phyloP scores from a whole-genome alignment of 2,113 vertebrate species.

The Pollachius pollachius region DNA sequence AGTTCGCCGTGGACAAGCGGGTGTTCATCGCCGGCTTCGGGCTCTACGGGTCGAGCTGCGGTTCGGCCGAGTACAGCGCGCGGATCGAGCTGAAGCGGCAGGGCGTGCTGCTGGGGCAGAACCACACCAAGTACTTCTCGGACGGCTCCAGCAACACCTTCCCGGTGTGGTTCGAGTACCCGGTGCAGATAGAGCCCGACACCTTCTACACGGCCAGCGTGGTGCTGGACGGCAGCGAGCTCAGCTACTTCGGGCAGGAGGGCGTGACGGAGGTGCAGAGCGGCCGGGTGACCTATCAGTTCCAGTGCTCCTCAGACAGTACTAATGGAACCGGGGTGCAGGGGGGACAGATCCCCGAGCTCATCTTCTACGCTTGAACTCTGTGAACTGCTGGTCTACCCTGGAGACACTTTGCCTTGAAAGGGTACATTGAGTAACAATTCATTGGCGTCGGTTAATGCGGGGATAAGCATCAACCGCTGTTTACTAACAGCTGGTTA shows the following conservation, averaged over 20 bases:
- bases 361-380: slow-evolving; percentile 94
- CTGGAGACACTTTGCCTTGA: slow-evolving; percentile 29
- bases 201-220: slow-evolving; percentile 97
- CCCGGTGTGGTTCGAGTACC: slow-evolving; percentile 95
- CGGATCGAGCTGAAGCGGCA: slow-evolving; percentile 96
- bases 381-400: slow-evolving; percentile 21
- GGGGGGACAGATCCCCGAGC: slow-evolving; percentile 95
- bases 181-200: slow-evolving; percentile 94
- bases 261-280: slow-evolving; percentile 98
- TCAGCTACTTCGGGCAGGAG: slow-evolving; percentile 97
- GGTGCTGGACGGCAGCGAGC: slow-evolving; percentile 91
- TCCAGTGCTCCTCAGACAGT: slow-evolving; percentile 97
- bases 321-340: slow-evolving; percentile 97
- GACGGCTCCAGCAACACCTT: slow-evolving; percentile 97
- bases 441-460: no score
- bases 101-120: slow-evolving; percentile 90
- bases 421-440: slow-evolving; percentile 13
- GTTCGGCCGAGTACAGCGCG: slow-evolving; percentile 93
- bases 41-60: slow-evolving; percentile 94
- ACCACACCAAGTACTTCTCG: slow-evolving; percentile 95
- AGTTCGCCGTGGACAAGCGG: slow-evolving; percentile 94
- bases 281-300: slow-evolving; percentile 96
- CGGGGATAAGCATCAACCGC: no score
- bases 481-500: no score
- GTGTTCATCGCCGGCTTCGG: slow-evolving; percentile 96